Percentiles rank a stretch among this genome's conserved stretches.
Conservation (phyloP, 2,888 invertebrate species). For the Macaria liturata region DNA sequence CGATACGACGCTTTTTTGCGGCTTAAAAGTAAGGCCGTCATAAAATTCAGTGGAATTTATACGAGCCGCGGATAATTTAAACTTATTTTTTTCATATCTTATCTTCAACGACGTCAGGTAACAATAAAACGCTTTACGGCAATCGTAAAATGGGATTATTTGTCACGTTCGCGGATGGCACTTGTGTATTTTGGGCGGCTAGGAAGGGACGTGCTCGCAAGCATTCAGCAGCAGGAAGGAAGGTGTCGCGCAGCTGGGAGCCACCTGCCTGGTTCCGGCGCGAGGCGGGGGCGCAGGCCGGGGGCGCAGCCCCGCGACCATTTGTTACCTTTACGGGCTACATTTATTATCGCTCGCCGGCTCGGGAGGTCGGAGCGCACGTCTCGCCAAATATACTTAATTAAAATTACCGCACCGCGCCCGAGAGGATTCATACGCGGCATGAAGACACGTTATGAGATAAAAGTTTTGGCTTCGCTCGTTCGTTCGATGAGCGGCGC, state of each 20-base stretch:
- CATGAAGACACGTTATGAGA: slow-evolving; percentile 57
- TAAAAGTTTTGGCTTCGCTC: slow-evolving; percentile 54
- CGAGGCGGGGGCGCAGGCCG: slow-evolving; percentile 34
- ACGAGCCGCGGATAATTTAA: slow-evolving; percentile 15
- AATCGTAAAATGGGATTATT: slow-evolving; percentile 39
- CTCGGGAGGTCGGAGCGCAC: slow-evolving; percentile 46
- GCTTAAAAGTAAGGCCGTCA: slow-evolving; percentile 25
- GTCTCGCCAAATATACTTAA: slow-evolving; percentile 75
- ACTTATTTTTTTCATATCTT: slow-evolving; percentile 19
- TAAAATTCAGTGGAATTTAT: slow-evolving; percentile 17
- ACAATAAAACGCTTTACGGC: slow-evolving; percentile 35
- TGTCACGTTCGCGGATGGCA: slow-evolving; percentile 37
- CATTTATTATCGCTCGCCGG: slow-evolving; percentile 65
- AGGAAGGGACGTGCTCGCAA: slow-evolving; percentile 42
- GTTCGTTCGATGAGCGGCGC: slow-evolving; percentile 31
- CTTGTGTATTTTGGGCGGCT: slow-evolving; percentile 41
- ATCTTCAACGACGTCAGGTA: slow-evolving; percentile 23
- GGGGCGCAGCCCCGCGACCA: slow-evolving; percentile 47
- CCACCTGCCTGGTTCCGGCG: slow-evolving; percentile 49
- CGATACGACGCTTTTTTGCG: slow-evolving; percentile 37
- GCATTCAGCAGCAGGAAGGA: slow-evolving; percentile 59
- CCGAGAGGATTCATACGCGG: slow-evolving; percentile 56
- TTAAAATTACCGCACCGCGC: slow-evolving; percentile 75
- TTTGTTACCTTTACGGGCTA: slow-evolving; percentile 72
- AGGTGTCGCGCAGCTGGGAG: slow-evolving; percentile 60